Conservation (phyloP, 2,797 vertebrate genomes). For the Pipistrellus nathusii region DNA sequence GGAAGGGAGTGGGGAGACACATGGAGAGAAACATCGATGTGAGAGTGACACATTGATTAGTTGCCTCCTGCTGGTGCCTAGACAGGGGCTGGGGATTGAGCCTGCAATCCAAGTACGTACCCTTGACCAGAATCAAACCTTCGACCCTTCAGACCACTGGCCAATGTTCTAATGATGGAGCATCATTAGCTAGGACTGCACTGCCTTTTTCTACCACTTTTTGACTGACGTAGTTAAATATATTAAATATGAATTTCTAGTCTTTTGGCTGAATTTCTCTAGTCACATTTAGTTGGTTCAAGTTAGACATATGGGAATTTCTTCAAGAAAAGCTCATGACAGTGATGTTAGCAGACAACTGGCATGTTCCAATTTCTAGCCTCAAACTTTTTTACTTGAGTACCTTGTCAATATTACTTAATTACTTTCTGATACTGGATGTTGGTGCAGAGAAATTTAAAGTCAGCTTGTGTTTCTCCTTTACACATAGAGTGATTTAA, state of each 20-base stretch:
- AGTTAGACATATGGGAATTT: background rate
- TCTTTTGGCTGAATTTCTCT: constrained; percentile 21
- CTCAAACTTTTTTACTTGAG: background rate
- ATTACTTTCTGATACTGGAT: background rate
- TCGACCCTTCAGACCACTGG: no score
- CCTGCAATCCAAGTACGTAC: no score
- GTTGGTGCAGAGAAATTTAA: background rate
- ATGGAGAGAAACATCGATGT: no score
- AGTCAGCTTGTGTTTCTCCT: background rate
- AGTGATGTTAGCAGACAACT: background rate
- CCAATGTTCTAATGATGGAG: no score
- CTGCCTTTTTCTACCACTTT: background rate
- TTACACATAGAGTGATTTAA: background rate
- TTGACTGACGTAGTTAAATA: background rate
- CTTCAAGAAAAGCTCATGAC: background rate
- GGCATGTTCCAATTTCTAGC: background rate
- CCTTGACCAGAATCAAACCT: no score
- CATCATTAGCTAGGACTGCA: no score
- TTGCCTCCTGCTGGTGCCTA: no score
- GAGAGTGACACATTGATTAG: no score
- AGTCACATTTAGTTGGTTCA: background rate
- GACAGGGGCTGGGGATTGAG: no score
- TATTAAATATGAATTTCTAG: background rate
- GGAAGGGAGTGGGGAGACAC: no score
- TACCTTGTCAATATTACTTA: background rate